Conservation (phyloP, 2,888 invertebrate species). For the Uloborus plumipes region DNA sequence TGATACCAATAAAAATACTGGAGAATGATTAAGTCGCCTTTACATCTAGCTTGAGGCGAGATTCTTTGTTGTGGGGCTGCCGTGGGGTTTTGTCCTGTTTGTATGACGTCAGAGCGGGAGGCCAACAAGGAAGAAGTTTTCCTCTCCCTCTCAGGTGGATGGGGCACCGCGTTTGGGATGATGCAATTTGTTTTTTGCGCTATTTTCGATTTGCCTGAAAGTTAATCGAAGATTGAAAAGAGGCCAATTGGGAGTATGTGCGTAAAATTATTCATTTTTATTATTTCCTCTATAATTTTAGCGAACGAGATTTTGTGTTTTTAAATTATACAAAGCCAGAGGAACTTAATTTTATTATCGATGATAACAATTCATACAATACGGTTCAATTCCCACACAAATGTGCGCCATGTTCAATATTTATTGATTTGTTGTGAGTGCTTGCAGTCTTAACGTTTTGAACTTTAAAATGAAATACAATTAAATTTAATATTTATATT, state of each 20-base stretch:
- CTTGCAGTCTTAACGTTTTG: no score
- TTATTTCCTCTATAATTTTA: no score
- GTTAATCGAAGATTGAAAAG: not conserved
- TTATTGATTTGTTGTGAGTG: no score
- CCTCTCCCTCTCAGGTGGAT: slow-evolving; percentile 38
- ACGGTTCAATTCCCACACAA: no score
- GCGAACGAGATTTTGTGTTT: no score
- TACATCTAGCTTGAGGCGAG: not conserved
- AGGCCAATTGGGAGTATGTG: not conserved
- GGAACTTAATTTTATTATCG: no score
- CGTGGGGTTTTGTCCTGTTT: slow-evolving; percentile 38
- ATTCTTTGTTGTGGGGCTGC: slow-evolving; percentile 54
- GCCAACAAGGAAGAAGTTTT: slow-evolving; percentile 1
- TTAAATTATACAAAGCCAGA: no score
- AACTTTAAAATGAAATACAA: no score
- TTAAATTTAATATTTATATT: no score
- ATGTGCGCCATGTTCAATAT: no score
- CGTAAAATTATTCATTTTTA: no score
- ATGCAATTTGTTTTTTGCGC: slow-evolving; percentile 59
- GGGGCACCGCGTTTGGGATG: slow-evolving; percentile 60
- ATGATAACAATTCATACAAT: no score
- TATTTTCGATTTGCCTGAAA: slow-evolving; percentile 47
- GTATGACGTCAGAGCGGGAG: slow-evolving; percentile 53
- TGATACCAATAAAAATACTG: not conserved
- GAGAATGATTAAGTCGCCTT: slow-evolving; percentile 3